A percentile compares a stretch with the other conserved stretches of the same genome.
Evolutionary conservation across 2,113 vertebrate species (phyloP).

Genomic region (Ptychochromis oligacanthus): DNA sequence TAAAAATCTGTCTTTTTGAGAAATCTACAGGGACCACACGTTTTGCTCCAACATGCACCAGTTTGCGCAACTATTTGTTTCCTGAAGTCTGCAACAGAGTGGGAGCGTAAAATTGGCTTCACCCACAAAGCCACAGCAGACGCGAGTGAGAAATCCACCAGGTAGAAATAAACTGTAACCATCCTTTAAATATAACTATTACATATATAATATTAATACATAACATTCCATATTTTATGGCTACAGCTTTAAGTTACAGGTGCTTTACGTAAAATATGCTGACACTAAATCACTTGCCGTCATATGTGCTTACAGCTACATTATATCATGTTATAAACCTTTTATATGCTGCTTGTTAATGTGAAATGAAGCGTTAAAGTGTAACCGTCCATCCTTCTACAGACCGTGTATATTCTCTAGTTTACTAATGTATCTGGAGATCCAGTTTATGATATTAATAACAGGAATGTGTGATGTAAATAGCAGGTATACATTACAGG

Average conservation of each 20-base stretch:
- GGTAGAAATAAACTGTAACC: too few relatives aligned
- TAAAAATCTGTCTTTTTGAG: too few relatives aligned
- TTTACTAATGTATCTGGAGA: conserved; percentile 5
- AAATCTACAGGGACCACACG: too few relatives aligned
- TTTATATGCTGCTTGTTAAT: not conserved
- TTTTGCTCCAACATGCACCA: too few relatives aligned
- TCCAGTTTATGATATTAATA: conserved; percentile 40
- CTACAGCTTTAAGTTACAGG: not conserved
- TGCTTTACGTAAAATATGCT: not conserved
- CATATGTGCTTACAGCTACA: not conserved
- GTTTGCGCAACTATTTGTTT: too few relatives aligned
- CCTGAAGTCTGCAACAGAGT: too few relatives aligned
- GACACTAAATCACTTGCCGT: not conserved
- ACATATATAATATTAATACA: too few relatives aligned
- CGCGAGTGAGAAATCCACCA: too few relatives aligned
- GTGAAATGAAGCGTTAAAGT: not conserved
- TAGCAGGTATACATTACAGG: conserved; percentile 1
- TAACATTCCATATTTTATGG: too few relatives aligned
- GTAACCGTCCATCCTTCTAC: not conserved
- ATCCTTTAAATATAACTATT: too few relatives aligned
- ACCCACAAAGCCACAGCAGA: too few relatives aligned
- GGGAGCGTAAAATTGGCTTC: too few relatives aligned
- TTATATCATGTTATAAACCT: not conserved
- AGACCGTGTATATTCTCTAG: conserved; percentile 22
- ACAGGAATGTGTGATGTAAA: conserved; percentile 32